phyloP scores from a whole-genome alignment of 2,797 vertebrate species.

The Threskiornis aethiopicus region DNA sequence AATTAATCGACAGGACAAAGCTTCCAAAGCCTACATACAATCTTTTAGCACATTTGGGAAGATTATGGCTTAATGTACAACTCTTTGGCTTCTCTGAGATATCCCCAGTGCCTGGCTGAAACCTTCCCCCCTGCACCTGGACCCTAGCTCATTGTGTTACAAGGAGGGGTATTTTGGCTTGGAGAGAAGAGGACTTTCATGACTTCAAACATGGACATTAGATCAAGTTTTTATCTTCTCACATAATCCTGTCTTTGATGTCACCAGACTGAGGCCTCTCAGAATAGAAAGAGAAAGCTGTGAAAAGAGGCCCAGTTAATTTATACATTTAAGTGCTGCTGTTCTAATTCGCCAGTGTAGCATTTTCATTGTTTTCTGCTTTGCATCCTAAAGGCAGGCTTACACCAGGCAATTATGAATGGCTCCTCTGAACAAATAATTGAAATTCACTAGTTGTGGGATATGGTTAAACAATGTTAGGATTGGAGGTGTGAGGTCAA shows the following conservation, averaged over 20 bases:
- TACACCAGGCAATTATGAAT: conserved; percentile 82
- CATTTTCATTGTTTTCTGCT: conserved; percentile 86
- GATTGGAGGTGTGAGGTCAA: conserved; percentile 78
- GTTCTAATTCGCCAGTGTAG: conserved; percentile 78
- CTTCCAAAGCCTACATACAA: conserved; percentile 50
- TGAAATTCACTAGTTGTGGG: conserved; percentile 86
- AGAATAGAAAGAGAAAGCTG: conserved; percentile 79
- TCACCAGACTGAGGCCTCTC: conserved; percentile 83
- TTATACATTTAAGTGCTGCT: conserved; percentile 79
- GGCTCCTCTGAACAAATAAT: conserved; percentile 90
- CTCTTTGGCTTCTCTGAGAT: conserved; percentile 33
- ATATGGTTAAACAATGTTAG: conserved; percentile 70
- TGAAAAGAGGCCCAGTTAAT: conserved; percentile 80
- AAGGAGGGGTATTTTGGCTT: conserved; percentile 75
- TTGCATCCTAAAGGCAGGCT: conserved; percentile 92
- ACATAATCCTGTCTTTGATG: conserved; percentile 94
- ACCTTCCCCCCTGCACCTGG: conserved; percentile 71
- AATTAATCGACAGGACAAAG: conserved; percentile 69
- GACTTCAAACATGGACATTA: conserved; percentile 91
- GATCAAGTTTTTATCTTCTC: conserved; percentile 89
- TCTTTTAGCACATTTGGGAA: conserved; percentile 68
- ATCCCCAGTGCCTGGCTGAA: background rate
- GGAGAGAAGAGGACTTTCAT: conserved; percentile 75
- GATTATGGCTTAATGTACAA: conserved; percentile 59
- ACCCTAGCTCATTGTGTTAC: conserved; percentile 64